phyloP scores from a whole-genome alignment of 2,888 invertebrate genomes.

The Venustoraphidia nigricollis region DNA sequence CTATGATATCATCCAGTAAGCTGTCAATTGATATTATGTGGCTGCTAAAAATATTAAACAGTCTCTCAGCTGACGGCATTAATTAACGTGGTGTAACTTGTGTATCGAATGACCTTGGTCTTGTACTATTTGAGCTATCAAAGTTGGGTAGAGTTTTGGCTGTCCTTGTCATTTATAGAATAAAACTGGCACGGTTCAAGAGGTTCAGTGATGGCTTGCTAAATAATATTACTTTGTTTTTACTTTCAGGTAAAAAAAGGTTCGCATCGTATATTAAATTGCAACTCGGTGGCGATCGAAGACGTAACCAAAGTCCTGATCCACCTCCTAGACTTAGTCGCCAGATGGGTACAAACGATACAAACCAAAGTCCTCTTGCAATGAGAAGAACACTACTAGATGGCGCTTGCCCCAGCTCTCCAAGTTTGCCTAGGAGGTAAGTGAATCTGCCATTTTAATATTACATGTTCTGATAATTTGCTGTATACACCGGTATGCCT shows the following conservation, averaged over 20 bases:
- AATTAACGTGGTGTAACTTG: too few species aligned
- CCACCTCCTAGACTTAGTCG: conserved; percentile 36
- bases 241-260: conserved; percentile 44
- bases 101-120: too few species aligned
- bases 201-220: too few species aligned
- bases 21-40: too few species aligned
- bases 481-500: too few species aligned
- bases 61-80: too few species aligned
- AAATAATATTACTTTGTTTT: background rate
- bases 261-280: conserved; percentile 73
- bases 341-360: conserved; percentile 12
- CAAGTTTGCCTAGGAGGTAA: conserved; percentile 38
- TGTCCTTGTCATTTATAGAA: too few species aligned
- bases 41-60: too few species aligned
- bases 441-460: conserved; percentile 3
- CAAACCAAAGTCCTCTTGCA: conserved; percentile 34
- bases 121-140: too few species aligned
- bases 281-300: conserved; percentile 42
- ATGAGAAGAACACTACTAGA: conserved; percentile 42
- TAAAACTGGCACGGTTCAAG: too few species aligned
- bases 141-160: too few species aligned
- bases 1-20: too few species aligned
- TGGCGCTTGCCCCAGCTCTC: conserved; percentile 30
- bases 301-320: conserved; percentile 38
- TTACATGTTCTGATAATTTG: background rate